Conservation (phyloP, 2,113 vertebrate genomes). For the Salvelinus alpinus region DNA sequence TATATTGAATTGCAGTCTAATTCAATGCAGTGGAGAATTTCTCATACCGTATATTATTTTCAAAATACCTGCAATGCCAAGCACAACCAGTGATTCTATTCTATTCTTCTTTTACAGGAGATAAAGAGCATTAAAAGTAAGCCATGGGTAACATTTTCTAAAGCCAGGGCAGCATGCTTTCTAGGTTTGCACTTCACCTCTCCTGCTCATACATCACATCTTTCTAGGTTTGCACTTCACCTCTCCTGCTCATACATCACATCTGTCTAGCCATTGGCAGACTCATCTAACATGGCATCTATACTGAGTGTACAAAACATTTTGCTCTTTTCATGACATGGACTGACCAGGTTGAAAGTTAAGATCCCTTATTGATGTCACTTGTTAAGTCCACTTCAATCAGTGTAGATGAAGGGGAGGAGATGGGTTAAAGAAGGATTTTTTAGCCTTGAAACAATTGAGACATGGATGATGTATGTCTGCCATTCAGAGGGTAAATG, state of each 20-base stretch:
- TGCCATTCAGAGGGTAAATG: too few species aligned
- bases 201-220: conserved; percentile 65
- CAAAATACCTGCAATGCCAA: conserved; percentile 39
- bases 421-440: too few species aligned
- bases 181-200: conserved; percentile 61
- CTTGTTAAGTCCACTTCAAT: too few species aligned
- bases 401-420: too few species aligned
- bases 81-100: conserved; percentile 73
- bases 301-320: neutral
- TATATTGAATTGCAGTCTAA: conserved; percentile 32
- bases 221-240: conserved; percentile 45
- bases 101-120: conserved; percentile 82
- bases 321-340: too few species aligned
- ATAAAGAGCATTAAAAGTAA: conserved; percentile 87
- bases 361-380: too few species aligned
- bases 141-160: conserved; percentile 70
- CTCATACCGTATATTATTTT: conserved; percentile 28
- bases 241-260: conserved; percentile 62
- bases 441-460: too few species aligned
- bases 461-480: too few species aligned
- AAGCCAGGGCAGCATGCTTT: conserved; percentile 74
- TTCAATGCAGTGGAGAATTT: conserved; percentile 35
- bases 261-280: conserved; percentile 59
- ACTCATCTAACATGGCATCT: conserved; percentile 63
- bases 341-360: too few species aligned